Conservation (phyloP, 2,888 invertebrate genomes). For the Tipula confusa region DNA sequence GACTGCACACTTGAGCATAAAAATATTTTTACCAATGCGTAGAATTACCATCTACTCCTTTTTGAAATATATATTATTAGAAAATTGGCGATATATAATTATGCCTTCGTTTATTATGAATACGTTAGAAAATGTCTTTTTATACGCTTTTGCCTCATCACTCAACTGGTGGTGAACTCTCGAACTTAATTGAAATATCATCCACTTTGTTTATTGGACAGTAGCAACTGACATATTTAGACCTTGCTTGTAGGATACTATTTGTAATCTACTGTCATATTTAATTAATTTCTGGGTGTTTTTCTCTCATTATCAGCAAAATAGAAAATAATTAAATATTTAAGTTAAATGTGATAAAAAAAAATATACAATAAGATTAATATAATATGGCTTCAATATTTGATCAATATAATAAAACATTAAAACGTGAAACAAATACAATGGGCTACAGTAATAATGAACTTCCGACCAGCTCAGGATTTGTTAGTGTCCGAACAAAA, state of each 20-base stretch:
- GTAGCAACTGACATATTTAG: no score
- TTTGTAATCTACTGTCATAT: neutral
- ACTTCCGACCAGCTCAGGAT: conserved; percentile 52
- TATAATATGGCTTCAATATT: conserved; percentile 80
- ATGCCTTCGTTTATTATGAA: no score
- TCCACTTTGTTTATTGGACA: no score
- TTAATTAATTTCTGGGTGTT: neutral
- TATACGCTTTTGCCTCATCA: no score
- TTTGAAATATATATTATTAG: no score
- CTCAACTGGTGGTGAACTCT: no score
- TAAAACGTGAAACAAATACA: conserved; percentile 49
- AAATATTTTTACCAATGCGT: no score
- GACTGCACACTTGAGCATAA: no score
- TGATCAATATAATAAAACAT: conserved; percentile 79
- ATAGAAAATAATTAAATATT: neutral
- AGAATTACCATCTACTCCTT: no score
- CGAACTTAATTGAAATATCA: no score
- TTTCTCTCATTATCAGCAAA: neutral
- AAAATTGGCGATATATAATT: no score
- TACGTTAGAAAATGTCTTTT: no score
- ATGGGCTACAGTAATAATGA: conserved; percentile 48
- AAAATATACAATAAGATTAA: neutral
- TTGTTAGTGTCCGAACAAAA: conserved; percentile 56
- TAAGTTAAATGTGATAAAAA: neutral
- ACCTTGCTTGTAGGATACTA: neutral